Conservation (phyloP, 2,797 vertebrate species). For the Smutsia temminckii region DNA sequence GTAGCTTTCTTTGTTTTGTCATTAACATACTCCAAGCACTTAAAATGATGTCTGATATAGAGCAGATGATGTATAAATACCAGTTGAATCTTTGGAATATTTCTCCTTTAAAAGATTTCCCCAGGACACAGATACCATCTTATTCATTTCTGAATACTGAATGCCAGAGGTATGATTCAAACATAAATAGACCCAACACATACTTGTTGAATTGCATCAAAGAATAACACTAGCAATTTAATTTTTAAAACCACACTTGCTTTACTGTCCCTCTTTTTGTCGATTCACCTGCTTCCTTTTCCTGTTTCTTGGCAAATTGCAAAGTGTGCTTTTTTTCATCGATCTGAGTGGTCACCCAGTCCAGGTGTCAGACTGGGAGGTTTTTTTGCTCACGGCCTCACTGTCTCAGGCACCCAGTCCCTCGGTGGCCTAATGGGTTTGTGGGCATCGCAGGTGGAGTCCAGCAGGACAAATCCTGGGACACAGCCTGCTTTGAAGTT, state of each 20-base stretch:
- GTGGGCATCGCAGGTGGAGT: neutral
- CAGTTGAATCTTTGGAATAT: neutral
- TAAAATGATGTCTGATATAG: neutral
- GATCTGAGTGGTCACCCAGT: neutral
- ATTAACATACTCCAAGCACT: neutral
- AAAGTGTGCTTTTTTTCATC: neutral
- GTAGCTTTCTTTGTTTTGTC: neutral
- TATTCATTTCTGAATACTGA: neutral
- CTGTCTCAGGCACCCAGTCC: neutral
- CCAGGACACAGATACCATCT: neutral
- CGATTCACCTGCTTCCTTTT: neutral
- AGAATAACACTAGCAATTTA: neutral
- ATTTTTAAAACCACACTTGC: neutral
- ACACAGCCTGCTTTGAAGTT: constrained; percentile 11
- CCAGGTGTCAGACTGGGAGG: neutral
- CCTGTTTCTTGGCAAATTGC: neutral
- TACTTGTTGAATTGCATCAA: neutral
- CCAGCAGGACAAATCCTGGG: neutral
- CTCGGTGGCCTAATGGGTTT: neutral
- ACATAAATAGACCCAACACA: neutral
- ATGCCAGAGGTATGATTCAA: neutral
- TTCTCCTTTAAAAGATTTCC: neutral
- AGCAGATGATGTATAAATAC: neutral
- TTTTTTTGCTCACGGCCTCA: neutral
- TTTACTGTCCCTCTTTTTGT: neutral